A percentile compares a stretch with the other conserved stretches of the same genome.
Evolutionary conservation across 2,888 invertebrate genomes (phyloP).

Genomic region (Hyposoter dolosus): DNA sequence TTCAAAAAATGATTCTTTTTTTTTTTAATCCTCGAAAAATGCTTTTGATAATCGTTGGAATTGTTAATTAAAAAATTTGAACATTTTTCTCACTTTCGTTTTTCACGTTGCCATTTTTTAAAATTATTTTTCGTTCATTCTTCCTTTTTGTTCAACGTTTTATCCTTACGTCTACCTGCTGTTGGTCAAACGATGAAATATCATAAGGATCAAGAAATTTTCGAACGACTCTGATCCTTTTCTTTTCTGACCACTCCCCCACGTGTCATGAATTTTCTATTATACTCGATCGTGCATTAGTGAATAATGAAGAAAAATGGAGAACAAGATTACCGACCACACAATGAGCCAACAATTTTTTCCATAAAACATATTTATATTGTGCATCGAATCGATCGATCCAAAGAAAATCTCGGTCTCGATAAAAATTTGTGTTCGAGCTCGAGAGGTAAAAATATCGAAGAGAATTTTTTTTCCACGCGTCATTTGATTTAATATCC

Average conservation of each 20-base stretch:
- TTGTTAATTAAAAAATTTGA: background rate
- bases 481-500: conserved; percentile 39
- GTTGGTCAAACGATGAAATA: conserved; percentile 55
- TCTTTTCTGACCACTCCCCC: conserved; percentile 52
- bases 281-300: conserved; percentile 58
- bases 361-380: background rate
- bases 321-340: conserved; percentile 43
- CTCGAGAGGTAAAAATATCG: background rate
- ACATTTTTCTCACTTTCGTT: background rate
- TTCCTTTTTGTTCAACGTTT: background rate
- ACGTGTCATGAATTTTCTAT: conserved; percentile 54
- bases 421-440: conserved; percentile 3
- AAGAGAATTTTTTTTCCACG: conserved; percentile 6
- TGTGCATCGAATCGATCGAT: conserved; percentile 21
- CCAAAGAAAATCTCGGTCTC: conserved; percentile 8
- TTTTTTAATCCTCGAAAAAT: too few species aligned
- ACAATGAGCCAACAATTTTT: conserved; percentile 53
- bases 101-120: background rate
- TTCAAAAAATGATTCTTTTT: background rate
- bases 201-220: conserved; percentile 41
- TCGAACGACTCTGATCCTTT: conserved; percentile 11
- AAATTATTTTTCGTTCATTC: background rate
- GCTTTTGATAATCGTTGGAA: too few species aligned
- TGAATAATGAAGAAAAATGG: conserved; percentile 53
- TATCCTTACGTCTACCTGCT: conserved; percentile 54